Evolutionary conservation across 2,113 vertebrate species (phyloP), one percentile per base, ranked within the genome.

Genomic region (Scytalopus superciliaris): DNA sequence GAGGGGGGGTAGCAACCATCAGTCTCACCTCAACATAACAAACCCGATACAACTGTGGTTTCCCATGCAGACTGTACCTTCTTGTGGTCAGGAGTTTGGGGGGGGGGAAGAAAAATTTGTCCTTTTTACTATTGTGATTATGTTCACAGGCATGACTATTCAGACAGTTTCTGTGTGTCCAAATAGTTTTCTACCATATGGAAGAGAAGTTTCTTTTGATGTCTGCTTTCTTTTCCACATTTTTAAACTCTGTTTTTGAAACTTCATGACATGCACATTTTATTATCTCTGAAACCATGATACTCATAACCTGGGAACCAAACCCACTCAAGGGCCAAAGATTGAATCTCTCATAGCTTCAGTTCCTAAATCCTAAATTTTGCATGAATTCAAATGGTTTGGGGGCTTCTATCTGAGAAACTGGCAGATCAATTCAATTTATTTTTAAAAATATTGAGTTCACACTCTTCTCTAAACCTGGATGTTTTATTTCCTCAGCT

Each of bases 11-110:
- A 72, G 8, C 28, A 70, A 14, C 14, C 45, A 37, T 18, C 59
- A 28, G 7, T 55, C 79, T 79, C 39, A 79, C 14, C 30, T 17
- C 16, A 59, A 35, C 3, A 5, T 35, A 87, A 82, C 4, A 42
- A 74, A 63, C 3, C 3, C n/a, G 25, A 39, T 74, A 22, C 3
- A 33, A 31, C 18, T 31, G 35, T 0, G 0, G 8, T 72, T 90
- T 75, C 33, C 45, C 0, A 0, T 1, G 1, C 27, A 47, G 33
- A 40, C 15, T 35, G n/a, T 49, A n/a, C 14, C 9, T 73, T 93
- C 47, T n/a, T n/a, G n/a, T 55, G 22, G 19, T 28, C 2, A 1
- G 12, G 8, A 19, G 4, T 50, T 42, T 30, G 17, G 19, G 3
- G 1, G 24, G 21, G 16, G 3, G 72, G 55, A 45, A 22, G 9